Conservation (phyloP, 2,888 invertebrate genomes). For the Plusia festucae region DNA sequence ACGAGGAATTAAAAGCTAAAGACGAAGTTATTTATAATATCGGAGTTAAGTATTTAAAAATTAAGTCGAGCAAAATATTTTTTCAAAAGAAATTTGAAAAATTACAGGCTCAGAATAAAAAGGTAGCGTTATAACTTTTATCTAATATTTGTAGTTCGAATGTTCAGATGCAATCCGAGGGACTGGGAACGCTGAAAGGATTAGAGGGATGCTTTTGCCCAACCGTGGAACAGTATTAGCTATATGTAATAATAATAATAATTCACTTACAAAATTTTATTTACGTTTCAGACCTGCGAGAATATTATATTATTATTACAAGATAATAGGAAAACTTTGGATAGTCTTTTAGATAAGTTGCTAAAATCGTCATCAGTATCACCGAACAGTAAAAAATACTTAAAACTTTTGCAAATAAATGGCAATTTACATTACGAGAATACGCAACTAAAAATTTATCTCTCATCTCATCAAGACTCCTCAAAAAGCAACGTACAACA, state of each 20-base stretch:
- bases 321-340: conserved; percentile 62
- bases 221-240: no score
- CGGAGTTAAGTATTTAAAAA: conserved; percentile 67
- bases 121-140: conserved; percentile 29
- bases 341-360: conserved; percentile 59
- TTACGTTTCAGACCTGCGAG: conserved; percentile 62
- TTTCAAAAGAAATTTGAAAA: conserved; percentile 72
- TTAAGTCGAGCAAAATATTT: conserved; percentile 63
- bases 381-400: conserved; percentile 61
- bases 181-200: no score
- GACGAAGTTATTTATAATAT: conserved; percentile 68
- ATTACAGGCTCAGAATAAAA: conserved; percentile 66
- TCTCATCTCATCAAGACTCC: conserved; percentile 43
- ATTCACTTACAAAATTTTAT: background rate
- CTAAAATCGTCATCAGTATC: conserved; percentile 57
- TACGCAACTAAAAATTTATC: conserved; percentile 64
- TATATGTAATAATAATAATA: no score
- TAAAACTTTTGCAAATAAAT: conserved; percentile 65
- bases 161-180: no score
- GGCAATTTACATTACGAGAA: conserved; percentile 68
- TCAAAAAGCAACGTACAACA: conserved; percentile 16
- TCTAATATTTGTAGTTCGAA: background rate
- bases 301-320: conserved; percentile 61
- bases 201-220: no score
- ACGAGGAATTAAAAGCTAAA: conserved; percentile 62